These are phyloP conservation scores for Syrmaticus mikado DNA, from an alignment of 2,113 vertebrate genomes.

Conservation along the genomic window DNA sequence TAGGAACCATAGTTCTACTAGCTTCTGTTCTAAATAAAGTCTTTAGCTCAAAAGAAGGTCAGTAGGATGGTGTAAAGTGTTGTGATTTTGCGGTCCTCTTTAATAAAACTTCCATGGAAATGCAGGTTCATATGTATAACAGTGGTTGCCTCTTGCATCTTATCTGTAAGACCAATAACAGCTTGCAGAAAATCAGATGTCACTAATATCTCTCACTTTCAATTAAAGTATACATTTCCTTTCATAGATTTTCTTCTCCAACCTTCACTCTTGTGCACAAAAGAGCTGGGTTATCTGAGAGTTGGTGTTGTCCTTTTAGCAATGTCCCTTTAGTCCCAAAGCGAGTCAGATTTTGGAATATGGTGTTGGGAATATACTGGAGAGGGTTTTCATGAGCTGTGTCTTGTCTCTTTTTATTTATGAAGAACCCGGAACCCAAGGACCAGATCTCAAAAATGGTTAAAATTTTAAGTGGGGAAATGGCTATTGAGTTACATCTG, in stretches of 20 bases:
- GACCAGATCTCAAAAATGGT: conserved; percentile 99
- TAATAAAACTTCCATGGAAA: not conserved
- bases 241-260: not conserved
- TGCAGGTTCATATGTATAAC: not conserved
- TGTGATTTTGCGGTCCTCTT: not conserved
- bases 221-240: not conserved
- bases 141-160: not conserved
- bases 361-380: not conserved
- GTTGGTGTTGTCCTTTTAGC: not conserved
- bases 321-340: not conserved
- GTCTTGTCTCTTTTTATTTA: conserved; percentile 5
- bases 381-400: not conserved
- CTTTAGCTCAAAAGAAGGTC: not conserved
- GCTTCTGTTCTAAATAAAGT: not conserved
- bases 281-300: not conserved
- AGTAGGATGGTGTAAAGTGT: not conserved
- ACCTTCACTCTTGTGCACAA: not conserved
- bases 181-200: not conserved
- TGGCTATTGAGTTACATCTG: conserved; percentile 97
- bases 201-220: not conserved
- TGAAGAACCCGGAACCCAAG: conserved; percentile 93
- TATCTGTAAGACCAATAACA: not conserved
- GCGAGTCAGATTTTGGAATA: not conserved
- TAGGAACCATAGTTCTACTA: not conserved
- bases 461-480: conserved; percentile 98